Base-by-base conservation (phyloP, 2,797 vertebrate genomes). In the Hippoglossus hippoglossus region DNA sequence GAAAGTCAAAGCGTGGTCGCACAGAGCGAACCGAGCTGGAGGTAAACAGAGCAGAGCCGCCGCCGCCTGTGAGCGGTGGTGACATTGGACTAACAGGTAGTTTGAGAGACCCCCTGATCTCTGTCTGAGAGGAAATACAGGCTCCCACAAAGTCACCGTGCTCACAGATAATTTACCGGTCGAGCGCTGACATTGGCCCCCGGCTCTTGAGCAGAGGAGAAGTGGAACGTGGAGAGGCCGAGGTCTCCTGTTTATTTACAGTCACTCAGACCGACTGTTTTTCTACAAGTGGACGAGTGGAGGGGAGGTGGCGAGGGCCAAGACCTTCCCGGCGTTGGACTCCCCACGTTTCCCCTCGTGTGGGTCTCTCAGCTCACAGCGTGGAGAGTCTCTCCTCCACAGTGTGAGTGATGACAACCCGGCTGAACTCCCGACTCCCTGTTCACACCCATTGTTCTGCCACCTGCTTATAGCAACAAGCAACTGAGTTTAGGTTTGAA, bases 1-100 rank as follows among this genome's bases (percentile, higher is more conserved):
- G 41, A 44, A 44, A 66, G 65, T 67, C 78, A 71, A 67, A 71
- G 49, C 67, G 34, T 12, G 31, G 4, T 24, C 34, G 34, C 12
- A 3, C 34, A 3, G 34, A 36, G 34, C 34, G 21, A 8, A 21
- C 18, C 46, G 53, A 75, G 53, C 71, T 49, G 71, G 1, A 57
- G 61, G 55, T 57, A 47, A 73, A 73, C 55, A 46, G 52, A 65
- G 24, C 24, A 11, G 50, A 16, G 39, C 39, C 5, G 34, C 72
- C 65, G 65, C 25, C 51, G 31, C n/a, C 19, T 28, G 47, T 19
- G 36, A 67, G 58, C 28, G 1, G 39, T 0, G 39, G 25, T 69
- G 64, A 71, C 67, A 66, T 21, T 36, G 65, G 54, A 26, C 65
- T 53, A 81, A 84, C 65, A 57, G 64, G 31, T 62, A 36, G 74